Evolutionary conservation across 2,113 vertebrate species (phyloP).

Genomic region (Arvicanthis niloticus): DNA sequence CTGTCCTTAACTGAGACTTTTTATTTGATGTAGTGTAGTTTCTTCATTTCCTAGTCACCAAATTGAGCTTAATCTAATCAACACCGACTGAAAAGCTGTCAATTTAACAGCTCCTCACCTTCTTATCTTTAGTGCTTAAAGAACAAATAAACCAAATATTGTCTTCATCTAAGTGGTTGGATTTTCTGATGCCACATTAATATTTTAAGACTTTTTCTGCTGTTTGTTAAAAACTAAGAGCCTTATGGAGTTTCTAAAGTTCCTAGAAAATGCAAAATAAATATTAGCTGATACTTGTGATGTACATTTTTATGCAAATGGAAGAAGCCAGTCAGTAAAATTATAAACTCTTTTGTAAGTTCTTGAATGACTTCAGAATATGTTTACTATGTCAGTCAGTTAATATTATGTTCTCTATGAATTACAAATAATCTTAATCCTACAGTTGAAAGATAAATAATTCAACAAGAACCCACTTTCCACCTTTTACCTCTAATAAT

Average conservation of each 20-base stretch:
- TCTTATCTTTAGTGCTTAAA: conserved; percentile 69
- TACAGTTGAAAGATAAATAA: conserved; percentile 3
- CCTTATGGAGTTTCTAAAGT: conserved; percentile 24
- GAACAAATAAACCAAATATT: conserved; percentile 55
- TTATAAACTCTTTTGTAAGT: neutral
- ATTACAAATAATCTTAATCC: conserved; percentile 52
- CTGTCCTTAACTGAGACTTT: conserved; percentile 78
- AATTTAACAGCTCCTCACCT: conserved; percentile 52
- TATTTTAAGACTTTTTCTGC: neutral
- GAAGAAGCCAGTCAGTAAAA: conserved; percentile 3
- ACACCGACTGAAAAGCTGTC: conserved; percentile 71
- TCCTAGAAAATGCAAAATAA: conserved; percentile 40
- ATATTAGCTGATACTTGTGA: conserved; percentile 36
- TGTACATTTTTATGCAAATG: conserved; percentile 40
- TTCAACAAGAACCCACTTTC: conserved; percentile 10
- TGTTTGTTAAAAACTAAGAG: conserved; percentile 64
- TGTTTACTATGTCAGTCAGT: conserved; percentile 41
- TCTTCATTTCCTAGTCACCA: conserved; percentile 67
- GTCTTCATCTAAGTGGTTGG: conserved; percentile 54
- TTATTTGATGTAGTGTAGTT: conserved; percentile 66
- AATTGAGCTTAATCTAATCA: conserved; percentile 70
- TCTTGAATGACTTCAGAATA: neutral
- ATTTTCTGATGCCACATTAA: conserved; percentile 52
- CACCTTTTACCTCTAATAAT: conserved; percentile 16
- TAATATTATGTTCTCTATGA: conserved; percentile 36